These are phyloP conservation scores for Dryadula phaetusa DNA, from an alignment of 2,888 invertebrate species.

Conservation along the genomic window DNA sequence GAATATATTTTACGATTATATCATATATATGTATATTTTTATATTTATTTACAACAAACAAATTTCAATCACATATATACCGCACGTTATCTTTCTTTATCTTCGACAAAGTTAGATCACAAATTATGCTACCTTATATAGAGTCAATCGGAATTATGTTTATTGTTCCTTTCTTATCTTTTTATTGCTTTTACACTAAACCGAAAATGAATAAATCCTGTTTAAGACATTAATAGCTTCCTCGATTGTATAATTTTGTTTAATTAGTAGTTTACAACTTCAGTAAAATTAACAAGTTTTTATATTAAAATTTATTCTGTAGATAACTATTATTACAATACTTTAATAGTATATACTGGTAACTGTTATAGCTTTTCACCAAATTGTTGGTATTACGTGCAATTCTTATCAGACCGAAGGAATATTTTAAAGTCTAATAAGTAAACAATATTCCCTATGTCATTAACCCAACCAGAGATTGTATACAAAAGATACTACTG, in stretches of 20 bases:
- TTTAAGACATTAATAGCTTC: slow-evolving; percentile 23
- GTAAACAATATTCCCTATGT: not conserved
- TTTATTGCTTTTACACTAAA: slow-evolving; percentile 20
- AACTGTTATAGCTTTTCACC: not conserved
- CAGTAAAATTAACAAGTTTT: not conserved
- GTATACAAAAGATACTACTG: too few relatives aligned
- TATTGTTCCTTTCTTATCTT: slow-evolving; percentile 18
- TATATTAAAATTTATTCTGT: not conserved
- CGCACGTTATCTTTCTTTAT: slow-evolving; percentile 8
- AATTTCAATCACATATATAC: not conserved
- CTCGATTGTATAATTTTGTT: slow-evolving; percentile 22
- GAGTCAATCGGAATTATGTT: slow-evolving; percentile 21
- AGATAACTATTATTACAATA: slow-evolving; percentile 7
- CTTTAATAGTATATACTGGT: not conserved
- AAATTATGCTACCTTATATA: slow-evolving; percentile 24
- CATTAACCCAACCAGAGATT: too few relatives aligned
- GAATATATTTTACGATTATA: not conserved
- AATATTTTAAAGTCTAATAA: not conserved
- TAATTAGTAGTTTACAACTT: slow-evolving; percentile 21
- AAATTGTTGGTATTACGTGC: not conserved
- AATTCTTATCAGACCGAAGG: not conserved
- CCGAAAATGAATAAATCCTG: slow-evolving; percentile 20
- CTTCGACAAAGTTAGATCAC: slow-evolving; percentile 9
- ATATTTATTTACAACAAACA: not conserved
- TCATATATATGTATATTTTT: not conserved